Base-by-base conservation (phyloP, 2,797 vertebrate species). In the Cossypha niveicapilla region DNA sequence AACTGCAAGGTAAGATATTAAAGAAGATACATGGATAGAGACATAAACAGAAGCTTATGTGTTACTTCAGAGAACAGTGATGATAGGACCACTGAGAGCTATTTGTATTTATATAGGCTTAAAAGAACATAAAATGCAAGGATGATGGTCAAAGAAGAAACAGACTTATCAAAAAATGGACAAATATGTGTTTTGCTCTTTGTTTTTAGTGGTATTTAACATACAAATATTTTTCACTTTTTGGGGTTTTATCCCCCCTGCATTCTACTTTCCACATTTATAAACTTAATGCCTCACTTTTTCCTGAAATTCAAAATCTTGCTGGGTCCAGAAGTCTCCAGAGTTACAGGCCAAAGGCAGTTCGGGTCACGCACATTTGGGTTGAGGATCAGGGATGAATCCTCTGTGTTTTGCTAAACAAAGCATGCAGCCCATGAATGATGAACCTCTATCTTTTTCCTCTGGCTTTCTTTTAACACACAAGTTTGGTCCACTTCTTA, bases 401-500 rank as follows among this genome's bases (percentile, higher is more conserved):
- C 8, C 24, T 51, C 34, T 42, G 28, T 34, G 35, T 50, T 63
- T 68, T 10, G 1, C 68, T 92, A 62, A 93, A 92, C 54, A 92
- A 86, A 94, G 81, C 61, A 68, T 22, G 44, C 18, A 86, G 47
- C 42, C 37, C 30, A 34, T 12, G 39, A 80, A 85, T 17, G 23
- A 87, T 4, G 23, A 92, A 74, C 58, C 51, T 66, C 27, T 66
- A 7, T 67, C 47, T 76, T 60, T 73, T 90, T 76, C 48, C 45
- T 65, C 50, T 57, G 66, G 10, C 66, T 86, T 93, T 71, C 82
- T 96, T 86, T 73, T 93, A 96, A 72, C 53, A 89, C 16, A 19
- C 94, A 87, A 94, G 88, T 93, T 94, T 84, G 78, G 80, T 92
- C 95, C 96, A 97, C 91, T 91, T 66, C 72, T 70, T 72, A 77